Evolutionary conservation across 1,140 invertebrate species (phyloP), one percentile per base, ranked within the genome.

Genomic region (Zelostemma sp.): DNA sequence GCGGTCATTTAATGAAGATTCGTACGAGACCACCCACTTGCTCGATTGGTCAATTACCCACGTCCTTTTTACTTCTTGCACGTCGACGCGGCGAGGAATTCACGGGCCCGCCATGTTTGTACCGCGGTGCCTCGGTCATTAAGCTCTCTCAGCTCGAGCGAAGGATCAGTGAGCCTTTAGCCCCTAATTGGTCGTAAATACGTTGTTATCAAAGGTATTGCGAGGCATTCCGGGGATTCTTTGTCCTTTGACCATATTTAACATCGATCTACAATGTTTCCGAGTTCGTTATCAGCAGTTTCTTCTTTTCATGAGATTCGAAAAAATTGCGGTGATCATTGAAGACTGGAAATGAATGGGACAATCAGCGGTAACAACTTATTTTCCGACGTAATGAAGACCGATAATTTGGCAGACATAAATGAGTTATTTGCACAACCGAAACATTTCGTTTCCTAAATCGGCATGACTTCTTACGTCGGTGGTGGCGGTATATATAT

Each of bases 401-500:
- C 46, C 28, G 50, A 62, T 62, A 62, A 62, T 68, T 68, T 62
- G 54, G 65, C 50, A 68, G 58, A 68, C 49, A 62, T 59, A 40
- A 35, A 53, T 43, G 41, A 35, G 15, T 68, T 62, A 68, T 71
- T 76, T 72, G 76, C 63, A 74, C 47, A 58, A 73, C 73, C 73
- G 68, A 66, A 73, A 77, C 76, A 77, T 77, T 76, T 69, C 57
- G 63, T 53, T 68, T 56, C 48, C 64, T 53, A 55, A 67, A 68
- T 73, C 70, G 74, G 68, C 71, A 78, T 40, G 51, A 73, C 77
- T 78, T 59, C 70, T 74, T 72, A 55, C 59, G 58, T 56, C 59
- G 61, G 49, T 73, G 75, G 74, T 77, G 75, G 79, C 83, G 81
- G 84, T 79, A 80, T 81, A 85, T 84, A 85, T 85, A 85, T 85